These are phyloP conservation scores for Salpingus planirostris DNA, from an alignment of 2,888 invertebrate species.

Conservation along the genomic window DNA sequence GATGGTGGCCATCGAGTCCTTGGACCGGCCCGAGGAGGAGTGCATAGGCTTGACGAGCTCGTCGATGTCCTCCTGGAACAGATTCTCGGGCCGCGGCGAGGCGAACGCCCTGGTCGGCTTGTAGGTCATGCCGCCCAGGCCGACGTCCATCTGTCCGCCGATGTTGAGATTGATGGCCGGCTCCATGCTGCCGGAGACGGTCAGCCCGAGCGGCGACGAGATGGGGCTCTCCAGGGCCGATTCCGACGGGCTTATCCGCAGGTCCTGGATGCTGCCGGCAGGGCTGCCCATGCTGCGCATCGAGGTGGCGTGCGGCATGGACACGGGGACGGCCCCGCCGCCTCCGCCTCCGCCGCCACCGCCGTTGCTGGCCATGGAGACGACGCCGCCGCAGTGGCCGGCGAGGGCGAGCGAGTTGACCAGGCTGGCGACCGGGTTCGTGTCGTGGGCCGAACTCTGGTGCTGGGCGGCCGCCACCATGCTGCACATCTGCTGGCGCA, in stretches of 20 bases:
- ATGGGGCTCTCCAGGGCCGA: slow-evolving; percentile 49
- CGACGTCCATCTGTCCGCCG: slow-evolving; percentile 47
- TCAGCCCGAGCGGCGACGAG: slow-evolving; percentile 53
- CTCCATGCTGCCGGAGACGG: slow-evolving; percentile 44
- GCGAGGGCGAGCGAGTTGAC: slow-evolving; percentile 40
- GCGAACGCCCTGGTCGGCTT: slow-evolving; percentile 55
- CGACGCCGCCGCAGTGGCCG: slow-evolving; percentile 35
- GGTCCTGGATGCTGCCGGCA: slow-evolving; percentile 41
- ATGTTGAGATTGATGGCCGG: slow-evolving; percentile 39
- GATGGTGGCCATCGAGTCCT: slow-evolving; percentile 53
- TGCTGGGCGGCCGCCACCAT: slow-evolving; percentile 62
- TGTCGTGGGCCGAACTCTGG: slow-evolving; percentile 45
- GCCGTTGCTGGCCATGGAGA: slow-evolving; percentile 35
- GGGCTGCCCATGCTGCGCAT: slow-evolving; percentile 41
- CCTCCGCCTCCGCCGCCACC: slow-evolving; percentile 33
- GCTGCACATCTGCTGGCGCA: slow-evolving; percentile 79
- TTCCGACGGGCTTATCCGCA: slow-evolving; percentile 44
- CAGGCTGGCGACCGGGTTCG: slow-evolving; percentile 38
- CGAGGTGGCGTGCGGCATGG: slow-evolving; percentile 36
- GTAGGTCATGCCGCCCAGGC: slow-evolving; percentile 55
- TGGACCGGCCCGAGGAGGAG: slow-evolving; percentile 39
- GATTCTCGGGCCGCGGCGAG: slow-evolving; percentile 50
- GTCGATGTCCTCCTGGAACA: slow-evolving; percentile 56
- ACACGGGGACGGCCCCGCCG: slow-evolving; percentile 37
- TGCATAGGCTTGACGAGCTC: slow-evolving; percentile 54